Evolutionary conservation across 2,113 vertebrate species (phyloP), one percentile per base, ranked within the genome.

Genomic region (Chlorodrepanis virens): DNA sequence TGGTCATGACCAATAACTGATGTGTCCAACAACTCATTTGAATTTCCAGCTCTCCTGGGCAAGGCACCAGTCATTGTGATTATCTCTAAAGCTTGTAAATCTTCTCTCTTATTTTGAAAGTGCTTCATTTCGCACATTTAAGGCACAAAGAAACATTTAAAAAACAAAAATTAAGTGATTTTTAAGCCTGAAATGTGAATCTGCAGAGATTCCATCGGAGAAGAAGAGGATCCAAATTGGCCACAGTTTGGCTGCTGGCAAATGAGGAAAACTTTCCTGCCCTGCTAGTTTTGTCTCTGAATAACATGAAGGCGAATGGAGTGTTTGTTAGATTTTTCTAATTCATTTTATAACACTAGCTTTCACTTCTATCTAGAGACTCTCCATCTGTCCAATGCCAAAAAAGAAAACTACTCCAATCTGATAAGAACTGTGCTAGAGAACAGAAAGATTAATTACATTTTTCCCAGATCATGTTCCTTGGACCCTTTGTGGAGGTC

Each of bases 131-230:
- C 94, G 27, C 57, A 40, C 49, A 82, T 94, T 90, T 74, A 94
- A 96, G 60, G 40, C 78, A 59, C 50, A 96, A 96, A 93, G 28
- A 95, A 93, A 50, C 84, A 88, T 96, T 95, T 93, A 54, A 49
- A 85, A 95, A 96, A 72, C 80, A 93, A 91, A 96, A 96, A 95
- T 93, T 83, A 92, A 92, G 77, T 93, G 63, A 50, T 79, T 91
- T 95, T 96, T 87, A 90, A 85, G 82, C 71, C 42, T 83, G 78
- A 90, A 95, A 95, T 92, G 64, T 68, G 63, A 47, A 42, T 42
- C 87, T 96, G 59, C 47, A 91, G 78, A 87, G 63, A 90, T 90
- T 93, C 79, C 35, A 70, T 93, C 82, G 64, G 40, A 91, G 52
- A 85, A 86, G 68, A 76, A 49, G 18, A 82, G 33, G 71, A 91